A percentile compares a stretch with the other conserved stretches of the same genome.
These are phyloP conservation scores for Sebastes fasciatus DNA, from an alignment of 2,113 vertebrate species.

Conservation along the genomic window DNA sequence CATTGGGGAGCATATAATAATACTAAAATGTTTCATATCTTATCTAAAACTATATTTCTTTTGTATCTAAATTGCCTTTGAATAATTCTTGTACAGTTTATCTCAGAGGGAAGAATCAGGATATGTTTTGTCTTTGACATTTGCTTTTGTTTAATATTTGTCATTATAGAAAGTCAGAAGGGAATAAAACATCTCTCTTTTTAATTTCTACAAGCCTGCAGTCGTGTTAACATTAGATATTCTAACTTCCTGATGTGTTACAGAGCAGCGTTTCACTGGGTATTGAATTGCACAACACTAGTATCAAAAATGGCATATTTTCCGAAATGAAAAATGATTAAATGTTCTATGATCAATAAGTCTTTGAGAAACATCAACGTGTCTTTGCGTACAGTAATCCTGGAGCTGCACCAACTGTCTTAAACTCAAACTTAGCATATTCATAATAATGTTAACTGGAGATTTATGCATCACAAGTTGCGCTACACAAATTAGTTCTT, in stretches of 20 bases:
- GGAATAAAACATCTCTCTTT: constrained; percentile 32
- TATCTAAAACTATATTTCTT: constrained; percentile 53
- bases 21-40: constrained; percentile 49
- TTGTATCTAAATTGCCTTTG: constrained; percentile 59
- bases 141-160: constrained; percentile 50
- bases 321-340: no score
- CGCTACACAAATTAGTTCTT: no score
- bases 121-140: constrained; percentile 35
- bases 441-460: no score
- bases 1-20: constrained; percentile 51
- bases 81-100: constrained; percentile 42
- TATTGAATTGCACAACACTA: background rate
- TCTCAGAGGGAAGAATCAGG: constrained; percentile 28
- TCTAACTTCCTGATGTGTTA: background rate
- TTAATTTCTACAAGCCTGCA: constrained; percentile 50
- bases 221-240: constrained; percentile 46
- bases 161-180: constrained; percentile 13
- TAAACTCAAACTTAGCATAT: no score
- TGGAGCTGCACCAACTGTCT: no score
- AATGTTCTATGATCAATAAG: no score
- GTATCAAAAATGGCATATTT: background rate
- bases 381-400: no score
- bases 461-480: no score
- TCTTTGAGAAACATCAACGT: no score
- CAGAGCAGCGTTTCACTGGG: background rate